Evolutionary conservation across 2,888 invertebrate genomes (phyloP), one percentile per base, ranked within the genome.

Genomic region (Rhodophaea formosa): DNA sequence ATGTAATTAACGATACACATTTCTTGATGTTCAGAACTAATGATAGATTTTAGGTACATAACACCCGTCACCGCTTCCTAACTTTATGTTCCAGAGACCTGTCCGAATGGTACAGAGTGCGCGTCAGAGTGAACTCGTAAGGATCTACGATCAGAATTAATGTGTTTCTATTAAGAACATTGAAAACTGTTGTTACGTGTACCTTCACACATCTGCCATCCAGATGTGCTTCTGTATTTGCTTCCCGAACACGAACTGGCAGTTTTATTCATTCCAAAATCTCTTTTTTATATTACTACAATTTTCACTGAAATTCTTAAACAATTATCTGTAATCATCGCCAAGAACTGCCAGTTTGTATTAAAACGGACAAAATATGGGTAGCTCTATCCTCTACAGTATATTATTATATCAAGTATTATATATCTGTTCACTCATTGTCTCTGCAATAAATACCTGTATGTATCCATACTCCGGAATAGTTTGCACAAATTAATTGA

Each of bases 111-210:
- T 96, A 95, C 94, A 94, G 94, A 94, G 94, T 95, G 93, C 95
- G 95, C 93, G 95, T 95, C 93, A 94, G 95, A 94, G 93, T 95
- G 89, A 95, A 94, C 92, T 94, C 95, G 96, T 96, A 96, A 96
- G 96, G 92, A 89, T 82, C 80, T 87, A 80, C 79, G 87, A 85
- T 85, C 78, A 86, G 82, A 87, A 85, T 84, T 85, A 85, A 86
- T 84, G 86, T 90, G 86, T 88, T 84, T 86, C 82, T 86, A 78
- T 84, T 85, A 84, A 79, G 79, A 79, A 83, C 75, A 86, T 86
- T 84, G 76, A 82, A 69, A 86, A 86, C 80, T 90, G 83, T 90
- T 88, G 90, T 90, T 76, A 72, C 85, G 89, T 90, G 89, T 86
- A 86, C 84, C 88, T 90, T 85, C 82, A 77, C 82, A 81, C 85